phyloP scores from a whole-genome alignment of 2,797 vertebrate genomes.

The Acanthopagrus latus region DNA sequence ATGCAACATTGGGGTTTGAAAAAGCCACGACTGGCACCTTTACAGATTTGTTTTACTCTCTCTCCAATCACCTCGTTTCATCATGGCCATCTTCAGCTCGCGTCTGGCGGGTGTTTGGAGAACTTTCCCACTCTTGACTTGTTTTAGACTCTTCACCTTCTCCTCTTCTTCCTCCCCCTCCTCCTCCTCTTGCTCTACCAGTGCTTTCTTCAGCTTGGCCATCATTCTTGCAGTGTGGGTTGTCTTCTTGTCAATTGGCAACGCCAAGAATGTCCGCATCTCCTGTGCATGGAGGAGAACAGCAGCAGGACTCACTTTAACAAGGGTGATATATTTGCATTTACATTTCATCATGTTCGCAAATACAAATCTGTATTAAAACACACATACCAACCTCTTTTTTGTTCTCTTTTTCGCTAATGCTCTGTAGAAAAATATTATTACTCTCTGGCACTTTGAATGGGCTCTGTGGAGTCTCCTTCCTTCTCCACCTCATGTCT shows the following conservation, averaged over 20 bases:
- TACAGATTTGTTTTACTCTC: not conserved
- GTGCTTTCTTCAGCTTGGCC: conserved; percentile 76
- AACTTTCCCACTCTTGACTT: conserved; percentile 27
- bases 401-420: conserved; percentile 78
- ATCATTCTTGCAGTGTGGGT: conserved; percentile 78
- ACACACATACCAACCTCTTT: conserved; percentile 75
- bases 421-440: conserved; percentile 82
- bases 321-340: not conserved
- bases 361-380: not conserved
- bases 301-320: conserved; percentile 14
- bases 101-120: conserved; percentile 42
- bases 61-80: conserved; percentile 80
- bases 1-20: no score
- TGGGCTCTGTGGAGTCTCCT: conserved; percentile 80
- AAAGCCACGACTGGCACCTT: not conserved
- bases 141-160: conserved; percentile 27
- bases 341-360: not conserved
- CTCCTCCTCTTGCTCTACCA: conserved; percentile 66
- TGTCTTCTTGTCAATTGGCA: conserved; percentile 87
- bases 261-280: conserved; percentile 78
- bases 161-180: conserved; percentile 51
- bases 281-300: conserved; percentile 79
- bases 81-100: conserved; percentile 79
- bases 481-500: conserved; percentile 45
- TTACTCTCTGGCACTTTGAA: conserved; percentile 85